phyloP scores from a whole-genome alignment of 2,888 invertebrate genomes.

The Nezara viridula region DNA sequence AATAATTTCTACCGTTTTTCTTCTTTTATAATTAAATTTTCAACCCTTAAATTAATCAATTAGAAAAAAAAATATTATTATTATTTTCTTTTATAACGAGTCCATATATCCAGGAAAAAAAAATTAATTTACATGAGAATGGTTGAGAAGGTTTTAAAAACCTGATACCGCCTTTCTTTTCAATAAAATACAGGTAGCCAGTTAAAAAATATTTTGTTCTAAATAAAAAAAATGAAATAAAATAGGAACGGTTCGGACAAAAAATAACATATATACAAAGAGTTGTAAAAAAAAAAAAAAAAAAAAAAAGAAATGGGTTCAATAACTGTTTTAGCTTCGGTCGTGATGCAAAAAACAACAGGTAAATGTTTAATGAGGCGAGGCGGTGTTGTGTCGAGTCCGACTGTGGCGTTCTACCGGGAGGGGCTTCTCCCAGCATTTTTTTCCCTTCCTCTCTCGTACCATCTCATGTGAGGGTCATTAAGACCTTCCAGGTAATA shows the following conservation, averaged over 20 bases:
- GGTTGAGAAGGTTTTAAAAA: neutral
- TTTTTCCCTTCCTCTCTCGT: neutral
- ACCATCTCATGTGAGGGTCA: constrained; percentile 5
- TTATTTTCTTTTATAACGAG: too few relatives aligned
- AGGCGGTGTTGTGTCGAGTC: neutral
- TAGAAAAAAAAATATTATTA: too few relatives aligned
- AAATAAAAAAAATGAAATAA: neutral
- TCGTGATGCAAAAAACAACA: constrained; percentile 4
- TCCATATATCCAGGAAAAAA: too few relatives aligned
- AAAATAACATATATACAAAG: neutral
- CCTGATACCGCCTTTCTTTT: neutral
- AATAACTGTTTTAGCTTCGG: constrained; percentile 20
- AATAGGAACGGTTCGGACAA: neutral
- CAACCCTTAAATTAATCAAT: too few relatives aligned
- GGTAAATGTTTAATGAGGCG: constrained; percentile 28
- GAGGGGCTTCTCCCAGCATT: neutral
- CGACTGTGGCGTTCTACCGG: neutral
- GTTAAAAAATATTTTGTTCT: neutral
- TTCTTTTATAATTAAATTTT: too few relatives aligned
- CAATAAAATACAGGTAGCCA: neutral
- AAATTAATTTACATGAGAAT: neutral
- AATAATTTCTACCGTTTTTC: too few relatives aligned
- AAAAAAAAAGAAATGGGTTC: too few relatives aligned
- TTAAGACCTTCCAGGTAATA: neutral
- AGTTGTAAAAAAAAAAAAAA: neutral